Percentiles rank a stretch among this genome's conserved stretches.
Conservation (phyloP, 2,888 invertebrate species). For the Andrena flavipes region DNA sequence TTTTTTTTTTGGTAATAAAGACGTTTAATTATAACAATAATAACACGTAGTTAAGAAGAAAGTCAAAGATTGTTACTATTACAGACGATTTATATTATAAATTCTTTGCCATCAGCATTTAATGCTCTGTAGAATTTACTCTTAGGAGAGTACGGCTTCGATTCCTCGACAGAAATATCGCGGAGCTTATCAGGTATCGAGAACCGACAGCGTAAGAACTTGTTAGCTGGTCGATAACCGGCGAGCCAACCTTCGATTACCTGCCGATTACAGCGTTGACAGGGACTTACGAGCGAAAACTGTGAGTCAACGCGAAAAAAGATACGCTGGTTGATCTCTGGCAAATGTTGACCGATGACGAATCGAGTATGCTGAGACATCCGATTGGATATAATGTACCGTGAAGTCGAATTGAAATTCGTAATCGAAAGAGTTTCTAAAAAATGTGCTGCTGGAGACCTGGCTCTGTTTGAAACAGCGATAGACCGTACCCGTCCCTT, state of each 20-base stretch:
- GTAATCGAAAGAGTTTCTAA: constrained; percentile 1
- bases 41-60: too few relatives aligned
- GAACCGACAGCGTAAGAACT: background rate
- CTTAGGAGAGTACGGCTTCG: too few relatives aligned
- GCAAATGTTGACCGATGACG: background rate
- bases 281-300: constrained; percentile 1
- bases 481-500: background rate
- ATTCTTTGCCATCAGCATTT: too few relatives aligned
- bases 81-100: too few relatives aligned
- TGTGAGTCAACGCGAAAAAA: constrained; percentile 29
- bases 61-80: too few relatives aligned
- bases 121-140: too few relatives aligned
- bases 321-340: constrained; percentile 26
- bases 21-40: too few relatives aligned
- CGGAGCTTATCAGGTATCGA: background rate
- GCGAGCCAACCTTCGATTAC: constrained; percentile 19
- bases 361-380: background rate
- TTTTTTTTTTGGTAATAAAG: too few relatives aligned
- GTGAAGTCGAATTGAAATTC: background rate
- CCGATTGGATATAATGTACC: background rate
- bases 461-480: background rate
- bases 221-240: constrained; percentile 27
- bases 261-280: constrained; percentile 38
- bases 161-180: constrained; percentile 24
- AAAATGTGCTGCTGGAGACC: background rate